Evolutionary conservation across 1,140 invertebrate species (phyloP).

Genomic region (Pseudomyrmex flavicornis): DNA sequence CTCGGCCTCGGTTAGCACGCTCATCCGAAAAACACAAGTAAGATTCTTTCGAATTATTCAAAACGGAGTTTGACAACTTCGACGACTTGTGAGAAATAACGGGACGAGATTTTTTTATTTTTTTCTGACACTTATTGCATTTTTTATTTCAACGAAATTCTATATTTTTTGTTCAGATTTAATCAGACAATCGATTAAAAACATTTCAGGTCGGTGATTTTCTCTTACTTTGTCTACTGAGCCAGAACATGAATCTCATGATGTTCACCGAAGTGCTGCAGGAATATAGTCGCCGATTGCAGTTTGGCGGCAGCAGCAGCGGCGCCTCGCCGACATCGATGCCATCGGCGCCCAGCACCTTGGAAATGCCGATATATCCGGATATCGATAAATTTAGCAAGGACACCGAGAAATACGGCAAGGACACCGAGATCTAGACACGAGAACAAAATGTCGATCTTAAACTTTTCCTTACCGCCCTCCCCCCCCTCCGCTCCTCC

Average conservation of each 20-base stretch:
- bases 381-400: constrained; percentile 91
- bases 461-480: neutral
- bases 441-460: neutral
- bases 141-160: no score
- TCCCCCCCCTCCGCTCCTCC: neutral
- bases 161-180: no score
- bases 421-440: constrained; percentile 92
- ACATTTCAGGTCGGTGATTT: constrained; percentile 92
- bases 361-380: constrained; percentile 94
- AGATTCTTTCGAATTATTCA: constrained; percentile 48
- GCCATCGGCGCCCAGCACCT: constrained; percentile 92
- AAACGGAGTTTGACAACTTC: neutral
- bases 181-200: neutral
- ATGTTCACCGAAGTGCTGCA: constrained; percentile 91
- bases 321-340: constrained; percentile 91
- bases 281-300: constrained; percentile 87
- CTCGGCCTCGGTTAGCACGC: constrained; percentile 88
- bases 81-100: no score
- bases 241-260: constrained; percentile 94
- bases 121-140: no score
- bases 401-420: constrained; percentile 90
- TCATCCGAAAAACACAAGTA: constrained; percentile 93
- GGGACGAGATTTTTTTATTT: no score
- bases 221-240: constrained; percentile 91
- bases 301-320: constrained; percentile 89